A percentile compares a stretch with the other conserved stretches of the same genome.
Evolutionary conservation across 2,113 vertebrate genomes (phyloP).

Genomic region (Ptychochromis oligacanthus): DNA sequence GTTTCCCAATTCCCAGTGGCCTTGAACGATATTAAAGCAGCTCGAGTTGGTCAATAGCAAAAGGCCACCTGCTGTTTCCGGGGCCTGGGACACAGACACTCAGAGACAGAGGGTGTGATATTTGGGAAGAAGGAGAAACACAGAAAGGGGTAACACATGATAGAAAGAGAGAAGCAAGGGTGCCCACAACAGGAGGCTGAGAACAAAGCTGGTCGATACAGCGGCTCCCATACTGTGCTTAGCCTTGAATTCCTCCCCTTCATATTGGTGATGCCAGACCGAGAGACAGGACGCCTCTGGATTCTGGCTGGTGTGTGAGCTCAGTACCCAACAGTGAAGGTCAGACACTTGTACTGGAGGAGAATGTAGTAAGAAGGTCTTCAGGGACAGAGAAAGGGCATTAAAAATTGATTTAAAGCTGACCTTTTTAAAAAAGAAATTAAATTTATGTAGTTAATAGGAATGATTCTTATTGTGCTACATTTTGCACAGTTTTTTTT

Average conservation of each 20-base stretch:
- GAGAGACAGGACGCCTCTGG: not conserved
- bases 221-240: conserved; percentile 48
- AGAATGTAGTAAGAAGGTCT: not conserved
- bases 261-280: conserved; percentile 14
- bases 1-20: conserved; percentile 33
- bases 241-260: conserved; percentile 30
- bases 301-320: not conserved
- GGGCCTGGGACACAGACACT: conserved; percentile 53
- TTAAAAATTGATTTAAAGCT: not conserved
- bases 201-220: conserved; percentile 53
- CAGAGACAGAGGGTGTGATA: conserved; percentile 33
- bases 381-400: not conserved
- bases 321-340: not conserved
- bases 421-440: not conserved
- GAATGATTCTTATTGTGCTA: not conserved
- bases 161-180: conserved; percentile 14
- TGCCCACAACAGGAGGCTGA: conserved; percentile 47
- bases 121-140: conserved; percentile 44
- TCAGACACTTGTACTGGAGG: not conserved
- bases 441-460: not conserved
- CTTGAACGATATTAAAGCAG: conserved; percentile 52
- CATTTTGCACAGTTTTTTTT: not conserved
- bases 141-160: conserved; percentile 29
- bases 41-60: conserved; percentile 53
- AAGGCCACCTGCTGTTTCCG: conserved; percentile 59